Conservation (phyloP, 2,797 vertebrate genomes). For the Lerista edwardsae region DNA sequence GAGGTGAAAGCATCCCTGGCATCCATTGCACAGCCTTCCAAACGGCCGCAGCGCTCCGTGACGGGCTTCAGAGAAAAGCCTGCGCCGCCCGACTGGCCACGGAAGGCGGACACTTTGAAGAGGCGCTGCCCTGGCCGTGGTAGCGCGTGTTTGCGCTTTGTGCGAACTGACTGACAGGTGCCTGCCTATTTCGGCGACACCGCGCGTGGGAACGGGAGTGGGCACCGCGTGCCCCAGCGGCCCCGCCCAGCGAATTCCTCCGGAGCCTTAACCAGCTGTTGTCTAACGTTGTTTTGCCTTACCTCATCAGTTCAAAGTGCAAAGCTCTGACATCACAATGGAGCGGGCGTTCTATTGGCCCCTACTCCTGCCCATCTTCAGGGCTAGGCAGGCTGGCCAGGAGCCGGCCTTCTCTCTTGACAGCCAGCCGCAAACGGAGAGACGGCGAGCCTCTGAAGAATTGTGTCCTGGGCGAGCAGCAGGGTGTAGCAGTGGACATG, state of each 20-base stretch:
- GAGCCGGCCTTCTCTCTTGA: background rate
- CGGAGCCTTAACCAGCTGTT: background rate
- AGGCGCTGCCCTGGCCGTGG: background rate
- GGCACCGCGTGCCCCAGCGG: background rate
- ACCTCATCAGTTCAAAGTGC: constrained; percentile 30
- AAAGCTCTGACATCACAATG: background rate
- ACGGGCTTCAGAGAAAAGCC: background rate
- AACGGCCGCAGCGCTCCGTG: too few species aligned
- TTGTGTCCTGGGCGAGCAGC: background rate
- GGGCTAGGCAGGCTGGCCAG: background rate
- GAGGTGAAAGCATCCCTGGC: background rate
- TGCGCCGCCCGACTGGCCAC: background rate
- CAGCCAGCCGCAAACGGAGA: constrained; percentile 7
- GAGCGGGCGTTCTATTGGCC: constrained; percentile 18
- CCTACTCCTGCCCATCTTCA: background rate
- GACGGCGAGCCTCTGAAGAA: background rate
- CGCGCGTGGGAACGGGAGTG: background rate
- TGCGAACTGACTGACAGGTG: too few species aligned
- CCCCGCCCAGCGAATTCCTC: background rate
- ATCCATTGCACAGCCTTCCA: background rate
- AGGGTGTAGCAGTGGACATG: background rate
- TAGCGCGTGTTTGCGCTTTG: background rate
- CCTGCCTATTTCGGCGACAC: background rate
- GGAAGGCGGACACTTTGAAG: too few species aligned
- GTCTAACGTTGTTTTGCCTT: background rate